Evolutionary conservation across 2,888 invertebrate species (phyloP), one percentile per base, ranked within the genome.

Genomic region (Bimastos eiseni): DNA sequence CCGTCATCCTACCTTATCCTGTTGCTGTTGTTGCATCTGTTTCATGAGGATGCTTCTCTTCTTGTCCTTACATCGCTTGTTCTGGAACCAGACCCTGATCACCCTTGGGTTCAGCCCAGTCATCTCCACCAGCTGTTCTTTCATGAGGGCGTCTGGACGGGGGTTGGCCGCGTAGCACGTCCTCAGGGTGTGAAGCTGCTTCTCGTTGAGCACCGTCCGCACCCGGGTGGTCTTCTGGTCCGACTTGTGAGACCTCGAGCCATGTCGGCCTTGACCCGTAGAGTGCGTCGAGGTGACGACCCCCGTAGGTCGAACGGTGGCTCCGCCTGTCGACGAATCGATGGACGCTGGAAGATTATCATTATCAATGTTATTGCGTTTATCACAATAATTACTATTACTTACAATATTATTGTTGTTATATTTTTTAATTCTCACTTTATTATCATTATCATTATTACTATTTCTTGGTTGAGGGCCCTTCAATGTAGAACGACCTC

Each of bases 121-220:
- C 99, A 99, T 98, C 96, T 99, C 99, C 88, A 99, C 99, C 92
- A 99, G 96, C 95, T 99, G 99, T 95, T 99, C 99, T 96, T 99
- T 99, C 98, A 99, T 98, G 92, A 99, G 96, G 86, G 99, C 99
- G 96, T 99, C 99, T 70, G 99, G 99, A 90, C 99, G 96, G 91
- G 99, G 98, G 96, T 99, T 99, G 91, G 98, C 98, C 91, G 97
- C 97, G 96, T 99, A 99, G 96, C 99, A 99, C 92, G 98, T 98
- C 96, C 99, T 97, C 93, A 99, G 96, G 19, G 99, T 99, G 95
- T 98, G 98, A 93, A 99, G 96, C 95, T 99, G 99, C 95, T 98
- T 98, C 95, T 99, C 99, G 95, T 99, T 99, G 92, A 99, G 97
- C 70, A 99, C 99, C 6, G 99, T 99, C 92, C 99, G 96, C 91